These are phyloP conservation scores for Lordiphosa fenestrarum DNA, from an alignment of 2,888 invertebrate genomes.

Conservation along the genomic window DNA sequence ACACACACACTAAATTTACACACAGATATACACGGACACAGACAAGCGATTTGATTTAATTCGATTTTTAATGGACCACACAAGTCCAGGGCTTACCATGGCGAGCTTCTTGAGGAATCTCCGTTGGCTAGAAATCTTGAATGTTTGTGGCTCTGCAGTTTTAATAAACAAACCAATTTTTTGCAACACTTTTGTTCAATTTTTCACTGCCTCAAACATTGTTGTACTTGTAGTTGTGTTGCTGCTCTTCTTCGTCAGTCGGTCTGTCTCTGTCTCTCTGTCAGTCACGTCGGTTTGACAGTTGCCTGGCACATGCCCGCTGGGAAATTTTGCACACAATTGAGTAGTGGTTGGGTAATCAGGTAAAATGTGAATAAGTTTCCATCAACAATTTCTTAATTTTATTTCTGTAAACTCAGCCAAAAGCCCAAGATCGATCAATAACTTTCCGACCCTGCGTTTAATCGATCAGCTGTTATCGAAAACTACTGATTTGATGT, in stretches of 20 bases:
- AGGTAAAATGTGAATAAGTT: no score
- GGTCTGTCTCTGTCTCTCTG: conserved; percentile 64
- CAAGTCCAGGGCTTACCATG: conserved; percentile 49
- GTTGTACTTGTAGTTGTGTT: conserved; percentile 42
- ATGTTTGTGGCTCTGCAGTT: conserved; percentile 28
- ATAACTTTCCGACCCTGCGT: no score
- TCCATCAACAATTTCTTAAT: no score
- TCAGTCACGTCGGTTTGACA: conserved; percentile 60
- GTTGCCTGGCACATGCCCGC: conserved; percentile 42
- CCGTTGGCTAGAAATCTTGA: conserved; percentile 63
- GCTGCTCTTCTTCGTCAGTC: conserved; percentile 38
- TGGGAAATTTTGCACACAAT: conserved; percentile 37
- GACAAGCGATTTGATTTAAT: conserved; percentile 34
- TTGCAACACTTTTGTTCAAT: conserved; percentile 48
- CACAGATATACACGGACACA: conserved; percentile 7
- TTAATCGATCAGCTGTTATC: no score
- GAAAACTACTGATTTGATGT: no score
- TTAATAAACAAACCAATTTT: conserved; percentile 35
- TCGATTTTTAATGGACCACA: neutral
- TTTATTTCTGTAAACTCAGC: no score
- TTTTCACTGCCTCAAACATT: conserved; percentile 64
- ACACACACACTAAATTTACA: conserved; percentile 8
- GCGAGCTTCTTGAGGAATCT: conserved; percentile 62
- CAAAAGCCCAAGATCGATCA: no score
- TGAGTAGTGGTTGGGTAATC: no score